These are phyloP conservation scores for Drosophila suboccidentalis DNA, from an alignment of 2,888 invertebrate species.

Conservation along the genomic window DNA sequence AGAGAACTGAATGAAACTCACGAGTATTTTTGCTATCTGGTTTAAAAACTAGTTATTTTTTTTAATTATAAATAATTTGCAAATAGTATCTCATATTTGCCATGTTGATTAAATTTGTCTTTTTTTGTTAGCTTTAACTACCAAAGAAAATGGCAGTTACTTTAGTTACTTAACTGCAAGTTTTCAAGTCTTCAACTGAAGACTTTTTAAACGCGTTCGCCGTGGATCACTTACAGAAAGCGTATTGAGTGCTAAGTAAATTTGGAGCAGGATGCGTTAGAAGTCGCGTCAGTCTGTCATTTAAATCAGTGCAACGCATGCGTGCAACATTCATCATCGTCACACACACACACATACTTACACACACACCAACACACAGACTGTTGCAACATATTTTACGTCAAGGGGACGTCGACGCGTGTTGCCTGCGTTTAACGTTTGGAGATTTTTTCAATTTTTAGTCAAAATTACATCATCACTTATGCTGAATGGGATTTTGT, in stretches of 20 bases:
- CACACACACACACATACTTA: constrained; percentile 60
- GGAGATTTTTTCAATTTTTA: constrained; percentile 78
- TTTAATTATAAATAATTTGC: too few relatives aligned
- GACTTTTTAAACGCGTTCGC: neutral
- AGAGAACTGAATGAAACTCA: too few relatives aligned
- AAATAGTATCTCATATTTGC: too few relatives aligned
- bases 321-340: constrained; percentile 81
- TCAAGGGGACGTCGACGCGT: constrained; percentile 26
- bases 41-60: too few relatives aligned
- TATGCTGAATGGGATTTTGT: constrained; percentile 77
- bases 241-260: neutral
- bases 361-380: constrained; percentile 54
- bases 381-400: constrained; percentile 80
- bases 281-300: constrained; percentile 14
- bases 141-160: too few relatives aligned
- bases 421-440: constrained; percentile 37
- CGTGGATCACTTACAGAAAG: constrained; percentile 6
- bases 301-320: constrained; percentile 75
- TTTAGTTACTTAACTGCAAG: too few relatives aligned
- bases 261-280: neutral
- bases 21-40: too few relatives aligned
- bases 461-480: constrained; percentile 81
- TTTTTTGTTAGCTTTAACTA: too few relatives aligned
- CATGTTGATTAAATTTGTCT: too few relatives aligned
- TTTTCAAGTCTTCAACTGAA: too few relatives aligned